Conservation (phyloP, 2,113 vertebrate species). For the Guaruba guarouba region DNA sequence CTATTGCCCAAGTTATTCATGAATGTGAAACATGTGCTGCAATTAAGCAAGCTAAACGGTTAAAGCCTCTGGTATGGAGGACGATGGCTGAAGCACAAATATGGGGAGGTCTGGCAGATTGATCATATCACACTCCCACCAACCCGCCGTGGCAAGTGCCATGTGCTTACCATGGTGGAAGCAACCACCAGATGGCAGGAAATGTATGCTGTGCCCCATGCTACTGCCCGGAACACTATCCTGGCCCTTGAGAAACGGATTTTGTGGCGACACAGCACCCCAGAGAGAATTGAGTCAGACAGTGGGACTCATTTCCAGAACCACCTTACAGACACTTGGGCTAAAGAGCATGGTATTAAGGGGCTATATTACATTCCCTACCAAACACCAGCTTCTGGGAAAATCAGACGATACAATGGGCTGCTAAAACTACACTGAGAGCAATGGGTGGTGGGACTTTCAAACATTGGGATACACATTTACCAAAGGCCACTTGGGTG, state of each 20-base stretch:
- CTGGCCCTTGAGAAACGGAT: not conserved
- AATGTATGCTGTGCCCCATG: not conserved
- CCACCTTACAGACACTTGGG: not conserved
- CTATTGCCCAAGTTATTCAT: not conserved
- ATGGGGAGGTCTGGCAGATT: not conserved
- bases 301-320: not conserved
- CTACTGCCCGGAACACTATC: not conserved
- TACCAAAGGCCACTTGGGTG: not conserved
- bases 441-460: not conserved
- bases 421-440: not conserved
- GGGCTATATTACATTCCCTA: not conserved
- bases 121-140: too few species aligned
- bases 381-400: accelerated
- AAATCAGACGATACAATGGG: accelerated
- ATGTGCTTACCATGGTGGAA: not conserved
- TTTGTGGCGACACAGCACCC: not conserved
- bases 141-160: not conserved
- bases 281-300: not conserved
- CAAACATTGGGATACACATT: not conserved
- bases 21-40: not conserved
- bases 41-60: not conserved
- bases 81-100: not conserved
- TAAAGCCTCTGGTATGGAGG: not conserved
- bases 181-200: not conserved
- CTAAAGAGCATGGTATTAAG: not conserved